Evolutionary conservation across 2,797 vertebrate species (phyloP).

Genomic region (Cetoscarus ocellatus): DNA sequence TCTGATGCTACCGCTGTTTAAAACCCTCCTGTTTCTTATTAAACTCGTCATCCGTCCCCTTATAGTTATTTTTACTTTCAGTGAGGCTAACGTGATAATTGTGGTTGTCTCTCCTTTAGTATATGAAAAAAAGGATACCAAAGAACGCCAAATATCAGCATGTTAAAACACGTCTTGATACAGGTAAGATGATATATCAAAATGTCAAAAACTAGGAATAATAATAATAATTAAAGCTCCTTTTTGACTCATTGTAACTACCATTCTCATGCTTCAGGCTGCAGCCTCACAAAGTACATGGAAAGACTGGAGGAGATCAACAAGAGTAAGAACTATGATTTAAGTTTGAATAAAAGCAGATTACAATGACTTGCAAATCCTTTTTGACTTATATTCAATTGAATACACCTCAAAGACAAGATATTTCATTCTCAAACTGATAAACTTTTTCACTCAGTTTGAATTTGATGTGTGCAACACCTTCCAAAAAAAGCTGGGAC

Average conservation of each 20-base stretch:
- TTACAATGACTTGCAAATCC: too few relatives aligned
- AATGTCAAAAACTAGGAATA: not conserved
- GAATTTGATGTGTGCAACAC: too few relatives aligned
- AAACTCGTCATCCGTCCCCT: too few relatives aligned
- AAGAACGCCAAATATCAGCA: slow-evolving; percentile 91
- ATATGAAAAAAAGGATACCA: slow-evolving; percentile 89
- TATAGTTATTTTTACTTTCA: too few relatives aligned
- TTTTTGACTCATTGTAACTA: not conserved
- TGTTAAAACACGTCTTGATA: slow-evolving; percentile 91
- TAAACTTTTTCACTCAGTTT: too few relatives aligned
- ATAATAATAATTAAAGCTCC: too few relatives aligned
- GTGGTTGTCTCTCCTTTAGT: slow-evolving; percentile 75
- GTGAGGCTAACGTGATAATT: not conserved
- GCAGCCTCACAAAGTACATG: slow-evolving; percentile 92
- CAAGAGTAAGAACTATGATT: slow-evolving; percentile 86
- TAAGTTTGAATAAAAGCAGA: too few relatives aligned
- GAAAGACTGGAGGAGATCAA: slow-evolving; percentile 93
- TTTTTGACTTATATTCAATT: too few relatives aligned
- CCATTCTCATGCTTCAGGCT: slow-evolving; percentile 78
- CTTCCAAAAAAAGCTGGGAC: too few relatives aligned
- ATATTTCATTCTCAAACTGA: too few relatives aligned
- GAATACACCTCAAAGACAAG: too few relatives aligned
- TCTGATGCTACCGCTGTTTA: not conserved
- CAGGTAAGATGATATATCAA: slow-evolving; percentile 80
- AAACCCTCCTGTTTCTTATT: not conserved